A percentile compares a stretch with the other conserved stretches of the same genome.
Evolutionary conservation across 2,113 vertebrate species (phyloP).

Genomic region (Ciconia stormi): DNA sequence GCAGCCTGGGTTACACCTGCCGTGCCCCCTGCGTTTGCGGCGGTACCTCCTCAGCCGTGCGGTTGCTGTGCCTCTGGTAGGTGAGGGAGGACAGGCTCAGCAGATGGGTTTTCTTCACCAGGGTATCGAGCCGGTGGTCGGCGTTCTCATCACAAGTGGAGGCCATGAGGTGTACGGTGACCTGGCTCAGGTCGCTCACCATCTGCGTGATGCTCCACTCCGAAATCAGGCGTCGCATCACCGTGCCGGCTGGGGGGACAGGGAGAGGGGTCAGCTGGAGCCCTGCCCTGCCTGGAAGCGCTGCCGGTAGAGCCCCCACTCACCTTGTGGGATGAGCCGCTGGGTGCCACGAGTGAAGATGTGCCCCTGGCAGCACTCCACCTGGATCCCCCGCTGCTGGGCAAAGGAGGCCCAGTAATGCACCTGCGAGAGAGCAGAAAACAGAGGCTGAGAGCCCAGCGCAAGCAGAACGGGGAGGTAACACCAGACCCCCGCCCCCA

Average conservation of each 20-base stretch:
- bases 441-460: background rate
- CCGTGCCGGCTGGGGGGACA: slow-evolving; percentile 84
- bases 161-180: slow-evolving; percentile 96
- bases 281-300: background rate
- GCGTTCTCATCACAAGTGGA: slow-evolving; percentile 91
- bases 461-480: background rate
- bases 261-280: background rate
- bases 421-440: slow-evolving; percentile 74
- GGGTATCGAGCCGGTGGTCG: slow-evolving; percentile 89
- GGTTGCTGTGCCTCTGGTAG: slow-evolving; percentile 93
- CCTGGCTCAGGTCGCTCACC: slow-evolving; percentile 92
- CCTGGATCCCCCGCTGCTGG: slow-evolving; percentile 93
- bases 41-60: slow-evolving; percentile 84
- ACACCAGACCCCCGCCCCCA: fast-evolving
- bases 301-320: background rate
- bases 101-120: slow-evolving; percentile 96
- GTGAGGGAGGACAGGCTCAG: slow-evolving; percentile 93
- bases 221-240: slow-evolving; percentile 96
- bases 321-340: slow-evolving; percentile 94
- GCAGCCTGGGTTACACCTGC: background rate
- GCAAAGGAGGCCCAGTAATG: slow-evolving; percentile 99
- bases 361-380: slow-evolving; percentile 92
- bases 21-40: background rate
- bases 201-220: slow-evolving; percentile 98
- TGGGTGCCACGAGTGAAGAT: slow-evolving; percentile 93